Conservation (phyloP, 2,113 vertebrate species). For the Stercorarius parasiticus region DNA sequence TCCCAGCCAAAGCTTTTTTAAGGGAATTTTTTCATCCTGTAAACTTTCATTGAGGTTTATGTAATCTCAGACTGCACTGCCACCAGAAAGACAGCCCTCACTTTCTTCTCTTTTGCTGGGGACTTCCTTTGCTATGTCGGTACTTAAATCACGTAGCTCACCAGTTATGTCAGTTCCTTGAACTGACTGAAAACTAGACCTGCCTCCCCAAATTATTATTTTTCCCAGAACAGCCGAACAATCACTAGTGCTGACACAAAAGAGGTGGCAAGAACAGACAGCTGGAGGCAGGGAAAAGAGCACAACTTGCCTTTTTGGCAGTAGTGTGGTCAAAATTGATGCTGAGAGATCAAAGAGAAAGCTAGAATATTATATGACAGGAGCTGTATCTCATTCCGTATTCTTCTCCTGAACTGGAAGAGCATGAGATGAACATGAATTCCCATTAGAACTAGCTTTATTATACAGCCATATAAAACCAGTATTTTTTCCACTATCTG, state of each 20-base stretch:
- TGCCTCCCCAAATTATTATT: slow-evolving; percentile 36
- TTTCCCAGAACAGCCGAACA: slow-evolving; percentile 16
- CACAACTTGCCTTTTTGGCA: slow-evolving; percentile 33
- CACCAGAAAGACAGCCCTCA: background rate
- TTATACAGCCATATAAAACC: slow-evolving; percentile 30
- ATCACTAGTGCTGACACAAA: slow-evolving; percentile 5
- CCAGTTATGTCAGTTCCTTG: slow-evolving; percentile 30
- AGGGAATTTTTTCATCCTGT: background rate
- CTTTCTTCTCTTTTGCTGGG: background rate
- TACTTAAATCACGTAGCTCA: background rate
- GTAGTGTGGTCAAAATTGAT: slow-evolving; percentile 36
- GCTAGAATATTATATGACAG: slow-evolving; percentile 42
- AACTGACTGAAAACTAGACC: slow-evolving; percentile 16
- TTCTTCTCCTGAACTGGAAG: slow-evolving; percentile 32
- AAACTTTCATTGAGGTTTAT: background rate
- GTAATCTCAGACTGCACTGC: background rate
- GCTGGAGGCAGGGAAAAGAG: slow-evolving; percentile 47
- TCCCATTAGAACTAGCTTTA: slow-evolving; percentile 47
- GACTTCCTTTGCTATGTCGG: background rate
- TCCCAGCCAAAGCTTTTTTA: background rate
- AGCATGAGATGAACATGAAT: slow-evolving; percentile 35
- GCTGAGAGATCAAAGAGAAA: slow-evolving; percentile 40
- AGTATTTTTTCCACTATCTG: slow-evolving; percentile 25
- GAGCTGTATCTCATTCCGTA: slow-evolving; percentile 16
- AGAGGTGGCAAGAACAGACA: slow-evolving; percentile 51